Base-by-base conservation (phyloP, 2,113 vertebrate genomes). In the Bufo gargarizans region DNA sequence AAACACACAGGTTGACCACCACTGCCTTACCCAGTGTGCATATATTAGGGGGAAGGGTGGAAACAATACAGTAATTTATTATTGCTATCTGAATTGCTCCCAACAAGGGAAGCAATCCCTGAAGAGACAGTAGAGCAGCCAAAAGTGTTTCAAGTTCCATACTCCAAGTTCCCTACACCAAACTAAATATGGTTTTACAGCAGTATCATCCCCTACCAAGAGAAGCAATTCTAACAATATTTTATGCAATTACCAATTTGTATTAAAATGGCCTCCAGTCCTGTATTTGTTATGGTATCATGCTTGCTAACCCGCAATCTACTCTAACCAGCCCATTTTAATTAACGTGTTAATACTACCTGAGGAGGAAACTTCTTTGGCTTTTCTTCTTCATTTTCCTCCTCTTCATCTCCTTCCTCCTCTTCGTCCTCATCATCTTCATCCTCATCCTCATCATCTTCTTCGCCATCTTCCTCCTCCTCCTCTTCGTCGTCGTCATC, bases 391-490 rank as follows among this genome's bases (percentile, higher is more conserved):
- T 95, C 95, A 0, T 95, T 94, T 0, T 95, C 94, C 0, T 94
- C 94, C 0, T 93, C 93, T 0, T 93, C 94, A 0, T 92, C 95
- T 0, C 89, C 94, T 0, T 92, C 95, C 0, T 91, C 94, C 0
- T 92, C 93, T 0, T 91, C 95, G 0, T 92, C 95, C 0, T 95
- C 94, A 0, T 91, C 95, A 0, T 93, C 93, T 0, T 94, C 92
- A 0, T 91, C 93, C 0, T 92, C 93, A 0, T 90, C 93, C 0
- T 93, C 93, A 0, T 93, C 94, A 0, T 95, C 94, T 1, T 93
- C 95, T 53, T 96, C 95, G 3, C 95, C 95, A 83, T 96, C 95
- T 87, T 69, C 95, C 0, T 94, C 93, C 0, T 93, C 93, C 0
- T 92, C 94, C 0, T 93, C 94, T 0, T 95, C 95, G 0, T 94